phyloP scores from a whole-genome alignment of 2,113 vertebrate species.

The Gambusia holbrooki region DNA sequence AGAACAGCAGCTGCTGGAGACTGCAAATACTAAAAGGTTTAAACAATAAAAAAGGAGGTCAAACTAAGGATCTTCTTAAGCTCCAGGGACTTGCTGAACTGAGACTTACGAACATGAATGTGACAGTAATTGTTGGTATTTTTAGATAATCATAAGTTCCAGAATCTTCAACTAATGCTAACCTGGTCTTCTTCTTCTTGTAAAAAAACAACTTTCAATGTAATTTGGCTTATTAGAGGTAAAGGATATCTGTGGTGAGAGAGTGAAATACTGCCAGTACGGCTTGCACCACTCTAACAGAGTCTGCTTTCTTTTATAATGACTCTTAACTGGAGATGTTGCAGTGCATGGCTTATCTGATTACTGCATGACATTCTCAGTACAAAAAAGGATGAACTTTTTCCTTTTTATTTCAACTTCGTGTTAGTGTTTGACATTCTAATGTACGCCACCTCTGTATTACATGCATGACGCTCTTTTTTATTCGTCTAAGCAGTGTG shows the following conservation, averaged over 20 bases:
- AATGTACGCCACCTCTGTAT: conserved; percentile 3
- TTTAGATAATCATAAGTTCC: conserved; percentile 28
- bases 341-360: background rate
- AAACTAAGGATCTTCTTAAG: background rate
- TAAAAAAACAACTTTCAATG: background rate
- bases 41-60: conserved; percentile 14
- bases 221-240: conserved; percentile 9
- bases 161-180: conserved; percentile 32
- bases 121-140: conserved; percentile 44
- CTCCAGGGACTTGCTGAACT: conserved; percentile 4
- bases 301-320: conserved; percentile 20
- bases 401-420: background rate
- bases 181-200: conserved; percentile 8
- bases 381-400: background rate
- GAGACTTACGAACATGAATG: conserved; percentile 12
- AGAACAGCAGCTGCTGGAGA: background rate
- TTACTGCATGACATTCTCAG: background rate
- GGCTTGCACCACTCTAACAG: background rate
- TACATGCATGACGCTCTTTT: background rate
- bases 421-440: background rate
- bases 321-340: conserved; percentile 8
- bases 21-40: background rate
- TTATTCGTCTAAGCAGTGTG: background rate
- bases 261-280: conserved; percentile 4
- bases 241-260: background rate